These are phyloP conservation scores for Gobionotothen gibberifrons DNA, from an alignment of 2,797 vertebrate species.

Conservation along the genomic window DNA sequence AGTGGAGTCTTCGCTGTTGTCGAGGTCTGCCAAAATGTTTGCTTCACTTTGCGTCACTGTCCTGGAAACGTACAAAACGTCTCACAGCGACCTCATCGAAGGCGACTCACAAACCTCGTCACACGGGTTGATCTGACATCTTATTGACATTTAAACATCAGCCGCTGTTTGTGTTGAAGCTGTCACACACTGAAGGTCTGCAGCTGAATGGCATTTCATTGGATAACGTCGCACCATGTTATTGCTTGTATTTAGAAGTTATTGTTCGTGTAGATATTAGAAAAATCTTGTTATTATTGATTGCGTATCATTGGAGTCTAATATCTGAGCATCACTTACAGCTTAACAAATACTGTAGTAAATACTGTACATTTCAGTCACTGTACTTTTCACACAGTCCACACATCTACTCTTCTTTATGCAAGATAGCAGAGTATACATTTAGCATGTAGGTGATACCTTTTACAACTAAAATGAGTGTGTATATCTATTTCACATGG, in stretches of 20 bases:
- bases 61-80: slow-evolving; percentile 20
- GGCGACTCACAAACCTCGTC: slow-evolving; percentile 53
- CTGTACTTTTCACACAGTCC: neutral
- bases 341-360: slow-evolving; percentile 1
- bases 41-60: slow-evolving; percentile 69
- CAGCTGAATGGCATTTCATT: slow-evolving; percentile 41
- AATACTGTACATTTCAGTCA: neutral
- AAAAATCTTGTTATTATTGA: slow-evolving; percentile 43
- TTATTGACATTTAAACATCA: slow-evolving; percentile 64
- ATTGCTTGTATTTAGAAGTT: slow-evolving; percentile 39
- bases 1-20: slow-evolving; percentile 30
- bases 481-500: neutral
- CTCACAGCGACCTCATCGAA: slow-evolving; percentile 29
- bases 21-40: slow-evolving; percentile 47
- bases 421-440: neutral
- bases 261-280: slow-evolving; percentile 10
- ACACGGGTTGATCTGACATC: slow-evolving; percentile 53
- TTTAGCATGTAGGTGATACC: neutral
- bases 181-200: slow-evolving; percentile 45
- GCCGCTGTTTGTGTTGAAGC: slow-evolving; percentile 51
- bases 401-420: neutral
- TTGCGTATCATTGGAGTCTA: neutral
- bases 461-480: neutral
- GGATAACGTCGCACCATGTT: slow-evolving; percentile 40
- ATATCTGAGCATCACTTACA: slow-evolving; percentile 3